phyloP scores from a whole-genome alignment of 1,140 invertebrate species.

The Eulimnadia texana region DNA sequence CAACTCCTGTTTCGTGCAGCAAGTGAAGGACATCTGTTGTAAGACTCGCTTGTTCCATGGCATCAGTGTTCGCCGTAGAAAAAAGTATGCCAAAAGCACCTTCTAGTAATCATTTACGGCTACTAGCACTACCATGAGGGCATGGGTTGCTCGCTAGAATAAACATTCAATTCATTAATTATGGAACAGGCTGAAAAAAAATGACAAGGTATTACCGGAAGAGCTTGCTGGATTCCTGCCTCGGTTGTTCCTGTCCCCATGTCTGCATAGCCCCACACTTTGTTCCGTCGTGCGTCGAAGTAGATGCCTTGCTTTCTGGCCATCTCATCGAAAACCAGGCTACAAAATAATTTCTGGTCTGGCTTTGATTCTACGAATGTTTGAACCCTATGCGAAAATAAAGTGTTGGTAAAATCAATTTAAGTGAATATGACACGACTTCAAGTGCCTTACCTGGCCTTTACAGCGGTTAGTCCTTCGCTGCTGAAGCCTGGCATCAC shows the following conservation, averaged over 20 bases:
- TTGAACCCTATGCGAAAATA: background rate
- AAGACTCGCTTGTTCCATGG: background rate
- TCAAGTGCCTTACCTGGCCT: background rate
- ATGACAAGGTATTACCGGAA: background rate
- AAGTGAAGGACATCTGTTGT: background rate
- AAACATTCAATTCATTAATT: background rate
- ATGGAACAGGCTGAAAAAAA: background rate
- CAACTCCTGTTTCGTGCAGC: background rate
- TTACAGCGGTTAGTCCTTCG: background rate
- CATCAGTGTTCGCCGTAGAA: too few relatives aligned
- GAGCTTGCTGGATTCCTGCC: background rate
- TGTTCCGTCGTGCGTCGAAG: background rate
- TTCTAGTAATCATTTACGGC: background rate
- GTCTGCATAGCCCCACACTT: background rate
- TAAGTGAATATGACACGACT: too few relatives aligned
- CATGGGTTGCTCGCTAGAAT: background rate
- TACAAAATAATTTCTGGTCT: background rate
- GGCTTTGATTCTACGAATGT: background rate
- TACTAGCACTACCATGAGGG: background rate
- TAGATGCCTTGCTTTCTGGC: background rate
- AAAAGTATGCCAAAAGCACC: background rate
- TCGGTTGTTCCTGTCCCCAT: background rate
- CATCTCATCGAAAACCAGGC: background rate
- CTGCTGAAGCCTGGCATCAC: background rate
- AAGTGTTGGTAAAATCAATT: background rate